phyloP scores from a whole-genome alignment of 2,888 invertebrate genomes.

The Chaitophorus viminalis region DNA sequence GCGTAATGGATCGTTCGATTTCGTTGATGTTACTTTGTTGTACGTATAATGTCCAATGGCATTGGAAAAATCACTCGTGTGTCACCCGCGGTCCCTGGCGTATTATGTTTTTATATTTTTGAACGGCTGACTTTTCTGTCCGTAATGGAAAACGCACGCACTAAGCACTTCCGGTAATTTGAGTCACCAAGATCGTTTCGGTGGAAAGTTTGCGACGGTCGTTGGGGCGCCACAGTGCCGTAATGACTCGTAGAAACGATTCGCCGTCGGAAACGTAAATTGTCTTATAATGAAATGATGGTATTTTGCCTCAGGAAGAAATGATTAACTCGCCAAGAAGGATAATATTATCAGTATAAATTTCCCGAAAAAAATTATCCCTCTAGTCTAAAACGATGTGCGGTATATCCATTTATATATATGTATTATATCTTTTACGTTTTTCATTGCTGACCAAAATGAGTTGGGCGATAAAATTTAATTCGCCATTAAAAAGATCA shows the following conservation, averaged over 20 bases:
- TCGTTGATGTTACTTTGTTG: background rate
- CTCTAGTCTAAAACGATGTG: background rate
- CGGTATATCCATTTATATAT: background rate
- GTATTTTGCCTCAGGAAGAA: constrained; percentile 25
- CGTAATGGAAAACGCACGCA: constrained; percentile 15
- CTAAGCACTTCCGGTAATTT: constrained; percentile 51
- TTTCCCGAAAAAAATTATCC: constrained; percentile 32
- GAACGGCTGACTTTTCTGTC: constrained; percentile 17
- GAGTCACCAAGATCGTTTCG: constrained; percentile 28
- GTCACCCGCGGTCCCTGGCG: too few species aligned
- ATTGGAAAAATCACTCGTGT: background rate
- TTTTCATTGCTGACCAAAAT: background rate
- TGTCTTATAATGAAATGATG: constrained; percentile 46
- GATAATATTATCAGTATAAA: constrained; percentile 28
- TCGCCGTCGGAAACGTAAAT: constrained; percentile 49
- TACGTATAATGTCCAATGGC: background rate
- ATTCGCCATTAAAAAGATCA: background rate
- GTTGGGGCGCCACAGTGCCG: constrained; percentile 1
- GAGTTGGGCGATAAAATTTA: background rate
- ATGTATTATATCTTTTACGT: background rate
- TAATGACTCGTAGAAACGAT: constrained; percentile 53
- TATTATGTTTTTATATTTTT: constrained; percentile 10
- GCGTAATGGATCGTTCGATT: background rate
- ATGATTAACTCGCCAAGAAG: constrained; percentile 25
- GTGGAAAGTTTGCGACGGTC: constrained; percentile 36